phyloP scores from a whole-genome alignment of 2,113 vertebrate genomes.

The Neogobius melanostomus region DNA sequence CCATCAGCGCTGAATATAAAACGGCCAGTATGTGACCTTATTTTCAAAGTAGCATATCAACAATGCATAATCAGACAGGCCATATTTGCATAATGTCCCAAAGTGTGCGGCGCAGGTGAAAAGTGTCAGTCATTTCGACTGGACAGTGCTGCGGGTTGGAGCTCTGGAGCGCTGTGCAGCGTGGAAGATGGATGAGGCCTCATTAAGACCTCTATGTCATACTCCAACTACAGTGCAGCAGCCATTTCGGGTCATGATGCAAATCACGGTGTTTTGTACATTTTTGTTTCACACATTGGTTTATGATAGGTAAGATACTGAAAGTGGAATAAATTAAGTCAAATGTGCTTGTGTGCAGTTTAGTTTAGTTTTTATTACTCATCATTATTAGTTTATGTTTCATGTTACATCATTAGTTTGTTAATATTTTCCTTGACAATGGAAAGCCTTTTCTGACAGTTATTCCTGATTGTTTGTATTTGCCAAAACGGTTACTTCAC shows the following conservation, averaged over 20 bases:
- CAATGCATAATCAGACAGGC: slow-evolving; percentile 58
- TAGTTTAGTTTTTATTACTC: too few relatives aligned
- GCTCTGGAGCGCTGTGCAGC: slow-evolving; percentile 41
- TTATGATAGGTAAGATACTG: slow-evolving; percentile 1
- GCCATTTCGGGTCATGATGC: slow-evolving; percentile 49
- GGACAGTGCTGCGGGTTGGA: slow-evolving; percentile 47
- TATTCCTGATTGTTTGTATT: too few relatives aligned
- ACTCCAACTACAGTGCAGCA: slow-evolving; percentile 40
- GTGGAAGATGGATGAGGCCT: slow-evolving; percentile 53
- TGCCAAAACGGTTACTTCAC: too few relatives aligned
- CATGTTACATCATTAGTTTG: too few relatives aligned
- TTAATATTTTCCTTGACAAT: too few relatives aligned
- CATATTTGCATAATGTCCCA: slow-evolving; percentile 73
- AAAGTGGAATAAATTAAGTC: too few relatives aligned
- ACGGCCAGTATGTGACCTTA: slow-evolving; percentile 53
- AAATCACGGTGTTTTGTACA: slow-evolving; percentile 51
- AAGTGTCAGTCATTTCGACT: slow-evolving; percentile 62
- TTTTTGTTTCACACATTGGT: slow-evolving; percentile 5
- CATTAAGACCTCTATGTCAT: slow-evolving; percentile 47
- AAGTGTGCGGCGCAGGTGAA: slow-evolving; percentile 56
- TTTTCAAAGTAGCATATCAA: slow-evolving; percentile 55
- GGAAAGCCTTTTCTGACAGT: too few relatives aligned
- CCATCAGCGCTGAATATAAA: slow-evolving; percentile 35
- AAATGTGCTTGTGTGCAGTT: neutral
- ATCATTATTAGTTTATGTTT: too few relatives aligned